phyloP scores from a whole-genome alignment of 2,113 vertebrate species.

The Apus apus region DNA sequence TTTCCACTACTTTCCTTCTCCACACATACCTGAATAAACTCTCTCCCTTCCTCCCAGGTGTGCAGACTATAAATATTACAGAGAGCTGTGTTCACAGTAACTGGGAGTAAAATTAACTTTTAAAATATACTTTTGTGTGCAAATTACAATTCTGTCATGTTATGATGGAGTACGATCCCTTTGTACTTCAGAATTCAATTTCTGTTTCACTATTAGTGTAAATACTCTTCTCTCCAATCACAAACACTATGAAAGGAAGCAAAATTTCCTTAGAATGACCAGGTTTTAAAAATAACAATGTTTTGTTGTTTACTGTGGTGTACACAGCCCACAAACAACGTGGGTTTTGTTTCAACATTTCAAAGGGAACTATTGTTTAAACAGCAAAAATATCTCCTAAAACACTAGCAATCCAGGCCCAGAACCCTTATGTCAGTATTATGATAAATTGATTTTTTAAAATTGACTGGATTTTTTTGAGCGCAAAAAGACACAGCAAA shows the following conservation, averaged over 20 bases:
- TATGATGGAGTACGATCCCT: neutral
- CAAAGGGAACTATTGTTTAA: conserved; percentile 12
- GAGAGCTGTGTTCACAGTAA: neutral
- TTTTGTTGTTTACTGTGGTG: neutral
- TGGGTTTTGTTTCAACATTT: neutral
- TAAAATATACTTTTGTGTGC: neutral
- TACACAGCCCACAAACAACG: neutral
- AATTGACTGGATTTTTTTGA: neutral
- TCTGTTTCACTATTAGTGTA: neutral
- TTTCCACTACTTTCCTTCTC: neutral
- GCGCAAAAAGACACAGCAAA: neutral
- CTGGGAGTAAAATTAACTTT: neutral
- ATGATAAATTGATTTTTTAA: neutral
- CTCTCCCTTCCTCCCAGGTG: neutral
- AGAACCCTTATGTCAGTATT: neutral
- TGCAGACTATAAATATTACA: neutral
- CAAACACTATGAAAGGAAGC: neutral
- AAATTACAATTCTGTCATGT: neutral
- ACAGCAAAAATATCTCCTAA: neutral
- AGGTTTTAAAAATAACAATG: neutral
- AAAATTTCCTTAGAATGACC: neutral
- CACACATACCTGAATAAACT: neutral
- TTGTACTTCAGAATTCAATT: neutral
- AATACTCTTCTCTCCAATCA: neutral
- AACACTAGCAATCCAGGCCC: neutral